Evolutionary conservation across 1,140 invertebrate species (phyloP).

Genomic region (Sipha flava): DNA sequence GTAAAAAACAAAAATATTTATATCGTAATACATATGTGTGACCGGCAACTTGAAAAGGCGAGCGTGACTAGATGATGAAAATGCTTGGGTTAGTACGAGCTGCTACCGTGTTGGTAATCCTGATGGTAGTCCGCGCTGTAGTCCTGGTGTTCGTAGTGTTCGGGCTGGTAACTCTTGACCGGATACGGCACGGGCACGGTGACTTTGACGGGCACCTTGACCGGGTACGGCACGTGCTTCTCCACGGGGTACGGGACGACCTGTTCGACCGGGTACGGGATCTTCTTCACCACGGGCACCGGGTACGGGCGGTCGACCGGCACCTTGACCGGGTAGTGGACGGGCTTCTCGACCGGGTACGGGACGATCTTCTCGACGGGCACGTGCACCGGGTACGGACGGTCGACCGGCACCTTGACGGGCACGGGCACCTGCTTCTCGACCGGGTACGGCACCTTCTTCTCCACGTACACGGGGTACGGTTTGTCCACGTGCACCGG

Average conservation of each 20-base stretch:
- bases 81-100: too few relatives aligned
- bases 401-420: constrained; percentile 37
- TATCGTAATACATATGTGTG: too few relatives aligned
- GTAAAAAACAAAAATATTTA: too few relatives aligned
- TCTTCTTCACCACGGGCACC: constrained; percentile 48
- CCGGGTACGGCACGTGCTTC: constrained; percentile 43
- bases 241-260: constrained; percentile 56
- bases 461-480: constrained; percentile 55
- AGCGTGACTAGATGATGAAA: too few relatives aligned
- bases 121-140: too few relatives aligned
- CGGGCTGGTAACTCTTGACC: constrained; percentile 63
- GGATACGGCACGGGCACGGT: constrained; percentile 51
- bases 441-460: constrained; percentile 51
- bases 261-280: constrained; percentile 48
- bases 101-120: too few relatives aligned
- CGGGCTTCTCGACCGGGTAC: constrained; percentile 34
- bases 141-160: too few relatives aligned
- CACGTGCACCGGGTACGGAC: constrained; percentile 37
- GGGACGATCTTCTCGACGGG: constrained; percentile 32
- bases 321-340: constrained; percentile 56
- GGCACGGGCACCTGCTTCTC: constrained; percentile 37
- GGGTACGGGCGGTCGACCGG: constrained; percentile 49
- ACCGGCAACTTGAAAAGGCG: too few relatives aligned
- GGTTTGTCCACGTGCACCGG: constrained; percentile 52
- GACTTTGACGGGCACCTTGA: constrained; percentile 46